These are phyloP conservation scores for Centruroides sculpturatus DNA, from an alignment of 1,140 invertebrate genomes.

Conservation along the genomic window DNA sequence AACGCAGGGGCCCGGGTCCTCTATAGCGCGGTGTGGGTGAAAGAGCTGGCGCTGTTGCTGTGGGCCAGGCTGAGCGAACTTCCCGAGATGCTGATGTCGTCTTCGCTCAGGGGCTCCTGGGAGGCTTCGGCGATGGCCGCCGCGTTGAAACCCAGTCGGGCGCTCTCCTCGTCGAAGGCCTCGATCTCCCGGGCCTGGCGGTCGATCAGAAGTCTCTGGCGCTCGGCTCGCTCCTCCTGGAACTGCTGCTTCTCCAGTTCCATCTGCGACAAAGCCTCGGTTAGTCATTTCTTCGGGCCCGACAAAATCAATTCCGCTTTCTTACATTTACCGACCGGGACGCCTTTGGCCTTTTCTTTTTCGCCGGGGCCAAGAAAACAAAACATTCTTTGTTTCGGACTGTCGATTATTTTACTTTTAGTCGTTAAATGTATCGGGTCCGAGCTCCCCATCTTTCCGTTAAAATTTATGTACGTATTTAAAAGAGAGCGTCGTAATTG, in stretches of 20 bases:
- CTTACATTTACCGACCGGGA: too few relatives aligned
- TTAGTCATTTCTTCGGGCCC: too few relatives aligned
- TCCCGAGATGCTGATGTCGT: conserved; percentile 69
- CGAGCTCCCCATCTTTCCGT: too few relatives aligned
- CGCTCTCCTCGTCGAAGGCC: conserved; percentile 86
- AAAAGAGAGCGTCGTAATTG: too few relatives aligned
- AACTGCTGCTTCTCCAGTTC: conserved; percentile 80
- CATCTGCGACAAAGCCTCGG: conserved; percentile 45
- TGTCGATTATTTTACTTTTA: too few relatives aligned
- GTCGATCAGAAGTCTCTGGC: conserved; percentile 72
- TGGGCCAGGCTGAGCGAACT: conserved; percentile 86
- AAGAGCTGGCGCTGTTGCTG: conserved; percentile 55
- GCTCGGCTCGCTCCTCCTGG: conserved; percentile 70
- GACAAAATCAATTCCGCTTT: too few relatives aligned
- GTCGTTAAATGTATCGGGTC: too few relatives aligned
- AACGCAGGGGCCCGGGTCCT: too few relatives aligned
- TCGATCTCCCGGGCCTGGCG: conserved; percentile 77
- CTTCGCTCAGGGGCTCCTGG: conserved; percentile 66
- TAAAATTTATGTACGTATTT: too few relatives aligned
- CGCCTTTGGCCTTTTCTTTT: too few relatives aligned
- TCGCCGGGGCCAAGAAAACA: too few relatives aligned
- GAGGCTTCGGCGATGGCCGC: conserved; percentile 78
- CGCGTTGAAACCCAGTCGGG: conserved; percentile 72
- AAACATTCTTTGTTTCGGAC: too few relatives aligned
- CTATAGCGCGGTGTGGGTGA: conserved; percentile 20